These are phyloP conservation scores for Oryctes rhinoceros DNA, from an alignment of 1,140 invertebrate species.

Conservation along the genomic window DNA sequence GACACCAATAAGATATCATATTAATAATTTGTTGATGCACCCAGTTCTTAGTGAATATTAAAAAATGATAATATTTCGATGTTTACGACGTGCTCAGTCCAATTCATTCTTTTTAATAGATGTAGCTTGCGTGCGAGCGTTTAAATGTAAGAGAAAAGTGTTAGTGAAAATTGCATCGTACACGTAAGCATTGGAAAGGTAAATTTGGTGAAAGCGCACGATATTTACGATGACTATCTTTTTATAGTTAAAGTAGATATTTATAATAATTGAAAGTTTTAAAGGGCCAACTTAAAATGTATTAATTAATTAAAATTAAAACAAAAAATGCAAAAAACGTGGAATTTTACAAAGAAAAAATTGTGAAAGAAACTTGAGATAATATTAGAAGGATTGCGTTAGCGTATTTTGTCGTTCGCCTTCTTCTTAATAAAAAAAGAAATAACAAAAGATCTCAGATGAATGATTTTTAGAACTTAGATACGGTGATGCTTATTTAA, in stretches of 20 bases:
- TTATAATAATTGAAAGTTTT: neutral
- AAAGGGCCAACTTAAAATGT: too few relatives aligned
- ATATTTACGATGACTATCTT: neutral
- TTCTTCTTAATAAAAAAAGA: too few relatives aligned
- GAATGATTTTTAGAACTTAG: too few relatives aligned
- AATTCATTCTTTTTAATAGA: neutral
- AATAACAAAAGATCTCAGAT: too few relatives aligned
- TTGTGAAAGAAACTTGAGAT: too few relatives aligned
- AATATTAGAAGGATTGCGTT: too few relatives aligned
- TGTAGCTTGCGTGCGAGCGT: neutral
- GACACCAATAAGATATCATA: conserved; percentile 12
- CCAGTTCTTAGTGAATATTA: neutral
- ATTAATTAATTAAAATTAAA: too few relatives aligned
- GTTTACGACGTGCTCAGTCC: neutral
- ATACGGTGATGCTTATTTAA: too few relatives aligned
- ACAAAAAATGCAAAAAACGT: too few relatives aligned
- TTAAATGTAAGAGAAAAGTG: neutral
- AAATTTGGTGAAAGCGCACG: neutral
- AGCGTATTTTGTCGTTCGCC: too few relatives aligned
- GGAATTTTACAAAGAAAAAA: too few relatives aligned
- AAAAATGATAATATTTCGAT: neutral
- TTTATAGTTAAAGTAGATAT: neutral
- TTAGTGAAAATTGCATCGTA: neutral
- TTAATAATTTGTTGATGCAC: neutral
- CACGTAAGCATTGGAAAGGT: neutral